Base-by-base conservation (phyloP, 2,888 invertebrate species). In the Osedax fenrisi region DNA sequence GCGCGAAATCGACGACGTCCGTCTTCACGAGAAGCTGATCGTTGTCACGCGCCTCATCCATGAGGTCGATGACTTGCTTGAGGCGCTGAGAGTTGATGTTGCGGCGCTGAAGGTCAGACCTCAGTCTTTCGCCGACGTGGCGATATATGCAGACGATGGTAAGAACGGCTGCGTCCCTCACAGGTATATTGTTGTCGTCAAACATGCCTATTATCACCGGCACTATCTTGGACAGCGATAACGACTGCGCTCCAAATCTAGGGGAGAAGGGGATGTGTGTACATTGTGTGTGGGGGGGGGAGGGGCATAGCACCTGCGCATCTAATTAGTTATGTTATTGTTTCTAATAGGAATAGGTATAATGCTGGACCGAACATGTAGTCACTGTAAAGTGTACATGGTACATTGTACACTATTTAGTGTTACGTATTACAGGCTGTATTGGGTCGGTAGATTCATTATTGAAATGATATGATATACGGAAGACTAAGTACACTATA, bases 111-210 rank as follows among this genome's bases (percentile, higher is more conserved):
- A 95, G 86, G 83, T 95, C 94, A 71, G 88, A 86, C 80, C 92
- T 86, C 77, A 95, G 86, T 83, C 90, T 89, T 82, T 95, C 95
- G 81, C 93, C 93, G 73, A 94, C 92, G 85, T 94, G 93, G 81
- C 91, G 89, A 84, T 95, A 96, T 66, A 94, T 90, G 83, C 94
- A 92, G 59, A 92, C 90, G 69, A 95, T 85, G 5, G 94, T 90
- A 80, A 89, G 89, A 83, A 91, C 88, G 2, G 94, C 92, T 2
- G 91, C 90, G 83, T 95, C 94, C 22, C 95, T 86, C 3, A 95
- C 86, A 84, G 83, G 75, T 23, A 75, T 75, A 69, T 69, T n/a
- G 24, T 10, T 41, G 41, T 41, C 23, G 5, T 69, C 26, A 10
- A 26, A 69, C n/a, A 64, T 10, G 64, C 64, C 64, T 13, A 22